These are phyloP conservation scores for Pachypeltis micranthus DNA, from an alignment of 1,140 invertebrate species.

Conservation along the genomic window DNA sequence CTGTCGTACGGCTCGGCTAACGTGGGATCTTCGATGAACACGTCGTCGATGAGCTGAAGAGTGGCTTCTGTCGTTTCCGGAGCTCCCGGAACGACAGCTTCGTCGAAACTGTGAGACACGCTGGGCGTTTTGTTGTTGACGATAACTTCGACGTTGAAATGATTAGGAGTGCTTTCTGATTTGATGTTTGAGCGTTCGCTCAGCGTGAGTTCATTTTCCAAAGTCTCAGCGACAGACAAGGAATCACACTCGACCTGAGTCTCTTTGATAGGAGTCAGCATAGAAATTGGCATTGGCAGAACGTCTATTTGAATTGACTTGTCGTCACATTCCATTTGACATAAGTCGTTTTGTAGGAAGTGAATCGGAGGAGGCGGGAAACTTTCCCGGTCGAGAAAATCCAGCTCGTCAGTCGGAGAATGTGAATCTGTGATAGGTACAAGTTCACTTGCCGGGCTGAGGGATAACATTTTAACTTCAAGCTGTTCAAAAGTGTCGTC, in stretches of 20 bases:
- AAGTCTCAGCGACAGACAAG: constrained; percentile 11
- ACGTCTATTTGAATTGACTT: constrained; percentile 13
- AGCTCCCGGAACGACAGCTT: neutral
- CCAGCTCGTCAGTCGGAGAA: constrained; percentile 22
- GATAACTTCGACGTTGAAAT: constrained; percentile 19
- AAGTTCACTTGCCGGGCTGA: too few species aligned
- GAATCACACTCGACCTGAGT: constrained; percentile 20
- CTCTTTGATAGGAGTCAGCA: constrained; percentile 22
- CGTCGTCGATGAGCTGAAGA: constrained; percentile 12
- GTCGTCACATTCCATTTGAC: constrained; percentile 1
- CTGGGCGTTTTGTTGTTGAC: constrained; percentile 15
- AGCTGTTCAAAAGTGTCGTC: too few species aligned
- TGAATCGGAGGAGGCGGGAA: constrained; percentile 21
- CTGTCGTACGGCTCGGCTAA: constrained; percentile 16
- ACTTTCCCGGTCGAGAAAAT: constrained; percentile 14
- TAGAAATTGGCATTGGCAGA: constrained; percentile 19
- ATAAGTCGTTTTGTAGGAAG: constrained; percentile 17
- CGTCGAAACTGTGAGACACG: neutral
- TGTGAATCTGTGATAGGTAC: too few species aligned
- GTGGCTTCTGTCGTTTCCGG: neutral
- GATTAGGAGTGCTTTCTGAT: constrained; percentile 10
- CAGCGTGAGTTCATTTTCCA: constrained; percentile 6
- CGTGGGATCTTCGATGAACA: constrained; percentile 15
- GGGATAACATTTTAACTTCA: too few species aligned
- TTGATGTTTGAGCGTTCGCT: constrained; percentile 12